Evolutionary conservation across 1,140 invertebrate genomes (phyloP).

Genomic region (Pinna nobilis): DNA sequence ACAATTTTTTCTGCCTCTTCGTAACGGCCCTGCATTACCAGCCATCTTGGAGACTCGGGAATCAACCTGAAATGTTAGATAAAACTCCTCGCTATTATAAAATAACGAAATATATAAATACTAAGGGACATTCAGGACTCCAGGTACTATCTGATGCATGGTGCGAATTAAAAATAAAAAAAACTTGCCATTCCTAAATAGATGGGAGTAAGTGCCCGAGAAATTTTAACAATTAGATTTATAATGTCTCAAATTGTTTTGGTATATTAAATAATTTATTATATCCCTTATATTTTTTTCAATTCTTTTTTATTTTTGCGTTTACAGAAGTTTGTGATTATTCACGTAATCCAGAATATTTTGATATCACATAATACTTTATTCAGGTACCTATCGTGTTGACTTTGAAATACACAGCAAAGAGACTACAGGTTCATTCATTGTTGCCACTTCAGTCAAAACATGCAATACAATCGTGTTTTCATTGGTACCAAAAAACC

Average conservation of each 20-base stretch:
- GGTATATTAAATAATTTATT: no score
- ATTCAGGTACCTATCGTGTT: no score
- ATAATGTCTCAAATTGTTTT: background rate
- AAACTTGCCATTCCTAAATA: background rate
- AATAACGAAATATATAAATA: background rate
- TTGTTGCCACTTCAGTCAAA: no score
- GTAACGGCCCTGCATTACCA: slow-evolving; percentile 46
- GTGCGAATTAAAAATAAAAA: background rate
- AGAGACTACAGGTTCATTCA: no score
- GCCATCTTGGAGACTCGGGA: slow-evolving; percentile 64
- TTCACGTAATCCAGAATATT: no score
- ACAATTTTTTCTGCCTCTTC: slow-evolving; percentile 59
- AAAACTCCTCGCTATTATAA: background rate
- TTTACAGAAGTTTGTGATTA: no score
- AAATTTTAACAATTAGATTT: background rate
- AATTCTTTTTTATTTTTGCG: no score
- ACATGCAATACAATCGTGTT: no score
- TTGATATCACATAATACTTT: no score
- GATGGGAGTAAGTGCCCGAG: background rate
- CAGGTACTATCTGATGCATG: background rate
- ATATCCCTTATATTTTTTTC: no score
- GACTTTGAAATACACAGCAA: no score
- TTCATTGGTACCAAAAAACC: no score
- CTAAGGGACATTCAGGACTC: background rate
- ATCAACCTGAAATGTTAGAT: slow-evolving; percentile 48